Percentiles rank a stretch among this genome's conserved stretches.
Evolutionary conservation across 2,888 invertebrate genomes (phyloP).

Genomic region (Callyntrura guangdongensis): DNA sequence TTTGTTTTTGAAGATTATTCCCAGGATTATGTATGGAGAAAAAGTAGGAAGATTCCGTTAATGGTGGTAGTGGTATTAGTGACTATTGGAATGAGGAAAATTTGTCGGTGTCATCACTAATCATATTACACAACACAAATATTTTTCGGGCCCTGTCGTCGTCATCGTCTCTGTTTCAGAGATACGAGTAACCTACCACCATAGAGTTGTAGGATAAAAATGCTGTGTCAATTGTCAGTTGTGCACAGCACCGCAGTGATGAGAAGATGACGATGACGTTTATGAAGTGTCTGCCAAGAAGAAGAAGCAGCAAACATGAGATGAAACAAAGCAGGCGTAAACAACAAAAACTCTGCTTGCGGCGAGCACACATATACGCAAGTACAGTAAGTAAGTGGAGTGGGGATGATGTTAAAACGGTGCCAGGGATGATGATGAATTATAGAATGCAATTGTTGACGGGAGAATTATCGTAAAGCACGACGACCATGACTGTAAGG

Average conservation of each 20-base stretch:
- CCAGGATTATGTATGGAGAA: not conserved
- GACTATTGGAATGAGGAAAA: not conserved
- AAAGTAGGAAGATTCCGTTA: not conserved
- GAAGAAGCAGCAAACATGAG: no score
- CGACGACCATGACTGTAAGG: slow-evolving; percentile 43
- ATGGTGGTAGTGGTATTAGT: not conserved
- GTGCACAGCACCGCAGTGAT: not conserved
- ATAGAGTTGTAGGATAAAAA: not conserved
- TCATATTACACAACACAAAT: not conserved
- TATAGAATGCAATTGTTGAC: slow-evolving; percentile 59
- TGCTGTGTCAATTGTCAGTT: slow-evolving; percentile 24
- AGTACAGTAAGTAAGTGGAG: slow-evolving; percentile 10
- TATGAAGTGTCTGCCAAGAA: not conserved
- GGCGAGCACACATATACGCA: not conserved
- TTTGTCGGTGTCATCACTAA: slow-evolving; percentile 56
- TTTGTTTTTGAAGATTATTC: not conserved
- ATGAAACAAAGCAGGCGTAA: slow-evolving; percentile 15
- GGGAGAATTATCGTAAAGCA: slow-evolving; percentile 62
- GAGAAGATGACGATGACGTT: not conserved
- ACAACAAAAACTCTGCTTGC: not conserved
- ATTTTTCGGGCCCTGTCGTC: not conserved
- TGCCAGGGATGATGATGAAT: not conserved
- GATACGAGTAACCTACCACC: not conserved
- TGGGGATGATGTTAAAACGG: slow-evolving; percentile 21
- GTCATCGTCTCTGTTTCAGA: not conserved